Evolutionary conservation across 2,113 vertebrate genomes (phyloP).

Genomic region (Podarcis muralis): DNA sequence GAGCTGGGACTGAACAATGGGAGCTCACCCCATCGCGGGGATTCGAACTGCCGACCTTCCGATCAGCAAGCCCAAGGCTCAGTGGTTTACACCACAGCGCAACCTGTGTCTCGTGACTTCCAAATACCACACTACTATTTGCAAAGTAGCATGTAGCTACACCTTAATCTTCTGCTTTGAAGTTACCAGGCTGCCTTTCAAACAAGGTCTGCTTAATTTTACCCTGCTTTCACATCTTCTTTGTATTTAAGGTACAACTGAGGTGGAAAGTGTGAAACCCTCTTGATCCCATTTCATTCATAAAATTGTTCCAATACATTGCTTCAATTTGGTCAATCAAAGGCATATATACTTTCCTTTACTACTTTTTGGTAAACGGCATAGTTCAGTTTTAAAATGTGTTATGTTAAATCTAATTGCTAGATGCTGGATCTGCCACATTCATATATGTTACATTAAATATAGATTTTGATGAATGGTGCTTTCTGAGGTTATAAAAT

Average conservation of each 20-base stretch:
- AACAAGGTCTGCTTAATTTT: background rate
- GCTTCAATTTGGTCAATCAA: background rate
- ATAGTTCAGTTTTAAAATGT: background rate
- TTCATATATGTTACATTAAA: background rate
- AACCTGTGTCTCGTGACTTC: no score
- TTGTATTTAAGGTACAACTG: background rate
- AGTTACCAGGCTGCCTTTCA: background rate
- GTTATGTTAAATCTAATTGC: background rate
- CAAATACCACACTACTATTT: no score
- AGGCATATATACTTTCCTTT: background rate
- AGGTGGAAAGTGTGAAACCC: background rate
- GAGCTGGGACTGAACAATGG: no score
- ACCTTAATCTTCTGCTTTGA: background rate
- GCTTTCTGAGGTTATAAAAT: conserved; percentile 21
- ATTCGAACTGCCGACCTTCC: no score
- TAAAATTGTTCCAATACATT: background rate
- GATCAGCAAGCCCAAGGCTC: no score
- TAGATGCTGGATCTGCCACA: accelerated
- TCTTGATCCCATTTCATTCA: no score
- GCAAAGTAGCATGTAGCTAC: background rate
- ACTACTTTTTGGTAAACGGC: background rate
- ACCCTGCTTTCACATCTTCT: background rate
- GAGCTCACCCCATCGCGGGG: no score
- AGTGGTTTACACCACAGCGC: no score
- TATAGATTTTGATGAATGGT: conserved; percentile 3